phyloP scores from a whole-genome alignment of 2,888 invertebrate genomes.

The Cephus sareptanus region DNA sequence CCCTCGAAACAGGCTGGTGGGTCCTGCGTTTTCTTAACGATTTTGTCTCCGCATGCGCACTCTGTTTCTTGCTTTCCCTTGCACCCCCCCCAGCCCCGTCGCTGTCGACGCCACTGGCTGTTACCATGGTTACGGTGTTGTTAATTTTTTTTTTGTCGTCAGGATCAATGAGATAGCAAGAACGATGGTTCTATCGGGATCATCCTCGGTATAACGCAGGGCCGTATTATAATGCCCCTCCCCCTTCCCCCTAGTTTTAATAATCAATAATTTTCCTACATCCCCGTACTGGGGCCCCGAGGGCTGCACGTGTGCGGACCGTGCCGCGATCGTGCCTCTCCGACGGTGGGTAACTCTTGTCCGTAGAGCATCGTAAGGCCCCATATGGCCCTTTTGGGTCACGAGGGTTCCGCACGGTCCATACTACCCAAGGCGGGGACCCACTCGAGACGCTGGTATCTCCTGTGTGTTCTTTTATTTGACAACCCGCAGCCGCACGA shows the following conservation, averaged over 20 bases:
- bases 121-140: background rate
- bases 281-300: constrained; percentile 32
- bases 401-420: background rate
- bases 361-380: background rate
- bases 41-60: background rate
- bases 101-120: background rate
- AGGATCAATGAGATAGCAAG: background rate
- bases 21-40: background rate
- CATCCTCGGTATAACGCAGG: background rate
- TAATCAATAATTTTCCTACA: constrained; percentile 57
- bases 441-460: constrained; percentile 29
- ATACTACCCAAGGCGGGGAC: constrained; percentile 4
- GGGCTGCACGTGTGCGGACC: constrained; percentile 54
- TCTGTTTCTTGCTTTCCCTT: background rate
- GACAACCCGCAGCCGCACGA: background rate
- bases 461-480: constrained; percentile 10
- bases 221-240: background rate
- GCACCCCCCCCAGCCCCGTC: no score
- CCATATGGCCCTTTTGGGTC: background rate
- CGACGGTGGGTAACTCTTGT: constrained; percentile 31
- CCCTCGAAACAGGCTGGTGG: background rate
- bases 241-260: constrained; percentile 42
- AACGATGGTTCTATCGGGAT: background rate
- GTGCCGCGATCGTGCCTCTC: constrained; percentile 48
- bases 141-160: background rate